Base-by-base conservation (phyloP, 1,140 invertebrate genomes). In the Trichogramma pretiosum region DNA sequence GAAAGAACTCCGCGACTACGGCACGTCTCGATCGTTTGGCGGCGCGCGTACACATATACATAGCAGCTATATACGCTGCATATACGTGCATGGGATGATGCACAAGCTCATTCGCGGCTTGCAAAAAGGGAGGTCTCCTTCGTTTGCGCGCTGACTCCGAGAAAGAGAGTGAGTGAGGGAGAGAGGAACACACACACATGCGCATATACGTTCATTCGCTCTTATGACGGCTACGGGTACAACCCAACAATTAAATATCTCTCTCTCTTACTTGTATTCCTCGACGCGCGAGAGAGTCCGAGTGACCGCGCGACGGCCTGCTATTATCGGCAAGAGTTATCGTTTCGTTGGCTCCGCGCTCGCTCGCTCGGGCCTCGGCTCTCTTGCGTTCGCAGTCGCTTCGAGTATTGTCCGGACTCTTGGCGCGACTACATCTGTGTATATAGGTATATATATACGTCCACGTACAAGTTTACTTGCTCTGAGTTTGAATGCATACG, bases 281-380 rank as follows among this genome's bases (percentile, higher is more conserved):
- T 28, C 5, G 5, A 11, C 24, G 24, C 24, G 24, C 11, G 24
- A 7, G 24, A 7, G 24, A 5, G 47, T 41, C 48, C 23, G 46
- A 26, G 57, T 53, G n/a, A n/a, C n/a, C n/a, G n/a, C 60, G 57
- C 58, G 61, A 61, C 60, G 60, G 57, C 48, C 60, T 64, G 60
- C 59, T 58, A 66, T 66, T 66, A 66, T 66, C 62, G 56, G 56
- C 60, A 62, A 65, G 62, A 65, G 62, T 65, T 65, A 65, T 65
- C 60, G 63, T 65, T 63, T 62, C 60, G 52, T 40, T 36, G 37
- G 43, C 38, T 53, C 46, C 44, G 42, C 49, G 49, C 28, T 39
- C 32, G 26, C 46, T 46, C 48, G 47, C 49, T 40, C n/a, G n/a
- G n/a, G n/a, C 39, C 42, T 43, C 50, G 35, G 43, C 47, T 35